Conservation (phyloP, 2,888 invertebrate species). For the Temnothorax ravouxi region DNA sequence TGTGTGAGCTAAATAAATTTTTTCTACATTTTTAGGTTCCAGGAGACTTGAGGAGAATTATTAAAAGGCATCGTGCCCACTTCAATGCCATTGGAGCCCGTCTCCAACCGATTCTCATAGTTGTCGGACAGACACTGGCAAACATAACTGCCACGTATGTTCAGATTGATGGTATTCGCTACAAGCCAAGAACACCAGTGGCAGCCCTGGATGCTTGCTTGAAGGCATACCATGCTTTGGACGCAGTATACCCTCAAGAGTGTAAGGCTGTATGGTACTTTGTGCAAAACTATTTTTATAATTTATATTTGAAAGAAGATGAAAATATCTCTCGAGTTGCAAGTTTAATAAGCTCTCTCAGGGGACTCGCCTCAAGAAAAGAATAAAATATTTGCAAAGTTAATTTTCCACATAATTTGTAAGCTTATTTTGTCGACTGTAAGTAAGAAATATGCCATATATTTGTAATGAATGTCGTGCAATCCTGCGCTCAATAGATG, state of each 20-base stretch:
- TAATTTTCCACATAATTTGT: neutral
- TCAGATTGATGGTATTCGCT: neutral
- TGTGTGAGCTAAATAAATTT: neutral
- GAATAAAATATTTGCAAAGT: neutral
- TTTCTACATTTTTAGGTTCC: neutral
- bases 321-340: constrained; percentile 2
- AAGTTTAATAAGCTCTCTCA: constrained; percentile 14
- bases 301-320: constrained; percentile 23
- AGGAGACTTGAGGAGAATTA: neutral
- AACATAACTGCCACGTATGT: neutral
- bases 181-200: neutral
- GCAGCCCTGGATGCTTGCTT: neutral
- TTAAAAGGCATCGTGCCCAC: neutral
- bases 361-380: neutral
- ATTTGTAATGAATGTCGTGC: neutral
- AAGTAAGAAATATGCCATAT: neutral
- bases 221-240: neutral
- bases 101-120: neutral
- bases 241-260: neutral
- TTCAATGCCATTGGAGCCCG: neutral
- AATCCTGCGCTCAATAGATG: neutral
- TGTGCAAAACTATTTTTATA: neutral
- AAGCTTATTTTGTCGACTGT: neutral
- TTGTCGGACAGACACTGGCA: neutral
- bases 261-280: constrained; percentile 1